Conservation (phyloP, 35 echinoderm and acorn worm genomes). For the Anneissia japonica region DNA sequence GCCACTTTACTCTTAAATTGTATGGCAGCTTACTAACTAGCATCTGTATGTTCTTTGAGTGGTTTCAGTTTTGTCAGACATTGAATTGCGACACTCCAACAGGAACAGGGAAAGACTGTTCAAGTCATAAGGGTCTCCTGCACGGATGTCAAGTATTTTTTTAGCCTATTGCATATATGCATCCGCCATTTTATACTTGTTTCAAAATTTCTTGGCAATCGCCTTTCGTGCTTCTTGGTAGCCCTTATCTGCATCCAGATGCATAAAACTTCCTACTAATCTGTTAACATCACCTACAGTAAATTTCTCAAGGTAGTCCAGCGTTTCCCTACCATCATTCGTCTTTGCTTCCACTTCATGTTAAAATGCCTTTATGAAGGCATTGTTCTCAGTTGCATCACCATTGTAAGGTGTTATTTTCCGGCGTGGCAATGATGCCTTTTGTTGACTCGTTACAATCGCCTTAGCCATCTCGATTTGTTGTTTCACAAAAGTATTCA, state of each 20-base stretch:
- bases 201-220: conserved; percentile 1
- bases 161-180: not conserved
- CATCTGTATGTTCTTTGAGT: conserved; percentile 13
- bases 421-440: not conserved
- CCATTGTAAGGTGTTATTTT: not conserved
- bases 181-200: not conserved
- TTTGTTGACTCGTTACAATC: not conserved
- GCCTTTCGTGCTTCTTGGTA: conserved; percentile 4
- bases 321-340: not conserved
- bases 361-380: not conserved
- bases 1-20: conserved; percentile 3
- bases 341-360: not conserved
- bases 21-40: conserved; percentile 15
- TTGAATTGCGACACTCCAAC: not conserved
- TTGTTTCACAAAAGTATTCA: not conserved
- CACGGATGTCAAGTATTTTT: not conserved
- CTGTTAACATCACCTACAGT: conserved; percentile 5
- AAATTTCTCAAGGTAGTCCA: conserved; percentile 11
- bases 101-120: conserved; percentile 14
- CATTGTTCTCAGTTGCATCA: not conserved
- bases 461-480: not conserved
- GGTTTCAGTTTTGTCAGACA: not conserved
- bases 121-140: not conserved
- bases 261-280: not conserved
- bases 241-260: not conserved